phyloP scores from a whole-genome alignment of 2,113 vertebrate genomes.

The Todiramphus chloris region DNA sequence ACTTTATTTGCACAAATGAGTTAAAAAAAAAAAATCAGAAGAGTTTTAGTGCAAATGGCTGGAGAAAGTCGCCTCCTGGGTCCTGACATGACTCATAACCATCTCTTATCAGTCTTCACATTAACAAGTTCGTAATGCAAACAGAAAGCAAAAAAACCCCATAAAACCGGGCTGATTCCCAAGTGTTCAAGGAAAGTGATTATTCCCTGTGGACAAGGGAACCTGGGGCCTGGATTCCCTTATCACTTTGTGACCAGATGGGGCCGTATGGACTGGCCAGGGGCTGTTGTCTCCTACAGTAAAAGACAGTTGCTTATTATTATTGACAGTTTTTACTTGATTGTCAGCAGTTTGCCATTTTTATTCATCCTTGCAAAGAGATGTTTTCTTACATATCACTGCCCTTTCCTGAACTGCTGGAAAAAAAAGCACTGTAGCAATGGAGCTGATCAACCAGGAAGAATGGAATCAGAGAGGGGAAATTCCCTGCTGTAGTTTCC shows the following conservation, averaged over 20 bases:
- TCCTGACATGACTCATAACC: background rate
- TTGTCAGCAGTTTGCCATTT: background rate
- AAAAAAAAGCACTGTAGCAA: background rate
- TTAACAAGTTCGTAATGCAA: background rate
- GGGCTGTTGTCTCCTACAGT: no score
- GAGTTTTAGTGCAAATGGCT: background rate
- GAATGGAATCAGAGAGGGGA: background rate
- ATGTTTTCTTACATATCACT: background rate
- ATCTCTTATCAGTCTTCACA: background rate
- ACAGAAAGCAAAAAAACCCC: background rate
- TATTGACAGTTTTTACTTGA: background rate
- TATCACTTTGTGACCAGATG: background rate
- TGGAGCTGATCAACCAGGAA: background rate
- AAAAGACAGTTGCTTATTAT: no score
- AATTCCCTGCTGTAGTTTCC: conserved; percentile 39
- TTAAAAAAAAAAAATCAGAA: background rate
- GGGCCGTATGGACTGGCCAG: rapidly evolving
- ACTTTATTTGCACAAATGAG: background rate
- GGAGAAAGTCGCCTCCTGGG: background rate
- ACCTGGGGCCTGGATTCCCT: background rate
- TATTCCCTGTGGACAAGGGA: background rate
- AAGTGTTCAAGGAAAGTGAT: background rate
- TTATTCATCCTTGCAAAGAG: background rate
- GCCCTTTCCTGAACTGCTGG: background rate
- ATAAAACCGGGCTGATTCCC: background rate